Percentiles rank a stretch among this genome's conserved stretches.
Conservation (phyloP, 92 coral and sea anemone species). For the Porites lobata region DNA sequence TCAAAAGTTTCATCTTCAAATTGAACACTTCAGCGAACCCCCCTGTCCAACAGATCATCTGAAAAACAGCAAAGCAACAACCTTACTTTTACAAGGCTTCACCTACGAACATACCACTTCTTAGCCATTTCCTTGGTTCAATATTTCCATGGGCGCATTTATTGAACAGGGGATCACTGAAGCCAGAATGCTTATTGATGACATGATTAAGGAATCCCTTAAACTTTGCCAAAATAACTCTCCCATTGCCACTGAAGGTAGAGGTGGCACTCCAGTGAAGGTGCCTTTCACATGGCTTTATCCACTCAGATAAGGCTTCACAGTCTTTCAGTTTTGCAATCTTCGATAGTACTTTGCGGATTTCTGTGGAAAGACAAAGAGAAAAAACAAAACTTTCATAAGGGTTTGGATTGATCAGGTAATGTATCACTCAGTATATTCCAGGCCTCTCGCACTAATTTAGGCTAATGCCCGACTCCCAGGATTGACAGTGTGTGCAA, state of each 20-base stretch:
- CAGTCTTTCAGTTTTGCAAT: neutral
- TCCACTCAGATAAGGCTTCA: neutral
- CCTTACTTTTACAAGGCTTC: neutral
- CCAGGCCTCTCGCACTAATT: no score
- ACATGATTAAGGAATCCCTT: conserved; percentile 6
- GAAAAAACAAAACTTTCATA: no score
- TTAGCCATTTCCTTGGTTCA: conserved; percentile 43
- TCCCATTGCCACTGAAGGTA: neutral
- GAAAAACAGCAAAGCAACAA: neutral
- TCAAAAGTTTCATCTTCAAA: no score
- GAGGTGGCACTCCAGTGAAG: conserved; percentile 2
- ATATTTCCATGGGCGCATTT: neutral
- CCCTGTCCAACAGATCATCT: no score
- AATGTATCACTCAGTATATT: no score
- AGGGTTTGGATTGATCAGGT: no score
- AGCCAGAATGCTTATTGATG: conserved; percentile 18
- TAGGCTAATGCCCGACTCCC: no score
- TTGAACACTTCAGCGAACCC: no score
- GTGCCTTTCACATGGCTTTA: neutral
- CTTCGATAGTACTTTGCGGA: neutral
- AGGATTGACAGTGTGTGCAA: no score
- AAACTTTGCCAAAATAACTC: neutral
- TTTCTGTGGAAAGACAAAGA: neutral
- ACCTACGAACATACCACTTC: neutral
- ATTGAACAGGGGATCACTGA: conserved; percentile 15